Evolutionary conservation across 2,888 invertebrate genomes (phyloP), one percentile per base, ranked within the genome.

Genomic region (Catotricha subobsoleta): DNA sequence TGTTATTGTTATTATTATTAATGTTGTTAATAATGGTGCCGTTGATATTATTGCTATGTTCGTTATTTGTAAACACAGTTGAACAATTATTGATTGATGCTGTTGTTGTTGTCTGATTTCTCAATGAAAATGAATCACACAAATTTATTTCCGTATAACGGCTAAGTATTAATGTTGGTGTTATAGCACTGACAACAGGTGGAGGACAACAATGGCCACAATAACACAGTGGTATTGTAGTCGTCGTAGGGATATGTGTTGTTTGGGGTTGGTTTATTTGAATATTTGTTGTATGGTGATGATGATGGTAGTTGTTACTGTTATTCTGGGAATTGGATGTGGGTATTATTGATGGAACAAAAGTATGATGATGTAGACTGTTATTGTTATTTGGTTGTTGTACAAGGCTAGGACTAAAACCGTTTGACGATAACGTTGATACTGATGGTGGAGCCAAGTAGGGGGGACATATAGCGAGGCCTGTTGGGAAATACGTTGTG

Each of bases 141-240:
- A 51, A 45, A 48, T 51, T 53, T 36, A 53, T 52, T 49, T 53
- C 53, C 30, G 51, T 52, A 41, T 51, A 52, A 43, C 51, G 52
- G 48, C 50, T 52, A 38, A 53, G 39, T 35, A 53, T 49, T 39
- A 52, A 45, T 36, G 52, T 50, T n/a, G 51, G 50, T 39, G 50
- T 43, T 36, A 51, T 42, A 15, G 48, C 44, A 47, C 45, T 47
- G 37, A 50, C 46, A 45, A 44, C 30, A 1, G 47, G 44, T 41
- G 48, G 41, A 39, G 49, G 44, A 45, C 48, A 49, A 47, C 50
- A 51, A 38, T 49, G 49, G 35, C 50, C 51, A 46, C 52, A 52
- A 46, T 50, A 51, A 43, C 52, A 52, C 46, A 49, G 45, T 1
- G 49, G 48, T 38, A 48, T 43, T 34, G 40, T 44, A n/a, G n/a